Base-by-base conservation (phyloP, 2,888 invertebrate species). In the Apodemia duryi region DNA sequence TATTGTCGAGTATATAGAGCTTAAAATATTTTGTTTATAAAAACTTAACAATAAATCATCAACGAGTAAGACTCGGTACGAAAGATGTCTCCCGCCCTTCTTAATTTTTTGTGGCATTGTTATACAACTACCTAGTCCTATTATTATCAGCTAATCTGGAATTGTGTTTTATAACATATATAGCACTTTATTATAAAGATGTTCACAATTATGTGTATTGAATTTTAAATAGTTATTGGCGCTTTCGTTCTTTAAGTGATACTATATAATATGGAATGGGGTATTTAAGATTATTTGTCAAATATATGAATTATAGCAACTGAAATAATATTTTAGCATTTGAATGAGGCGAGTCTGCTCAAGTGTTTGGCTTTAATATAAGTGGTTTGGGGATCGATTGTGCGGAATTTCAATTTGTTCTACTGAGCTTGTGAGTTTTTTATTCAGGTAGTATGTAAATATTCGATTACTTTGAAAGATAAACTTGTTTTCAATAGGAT, bases 321-420 rank as follows among this genome's bases (percentile, higher is more conserved):
- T 11, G 11, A 43, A 43, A 43, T 11, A 43, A 11, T 43, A 43
- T 43, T 43, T 43, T 2, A 11, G 43, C n/a, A n/a, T n/a, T 69
- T 70, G 63, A 71, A 71, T 70, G 66, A 66, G 65, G 66, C 64
- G 54, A 66, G 64, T 65, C 67, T 60, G 66, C 61, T 65, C 66
- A 62, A 67, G 67, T 66, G 66, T 62, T 69, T 65, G 64, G 67
- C 64, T 62, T 66, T 61, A 65, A 65, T 66, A 66, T 62, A 65
- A 67, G 66, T 61, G 61, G 61, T 65, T 69, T 66, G 65, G 61
- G 63, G 64, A 64, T 63, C 54, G 62, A 63, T 63, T 68, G 54
- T 67, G 51, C 64, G 49, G 51, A 65, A 65, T 65, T 65, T 61
- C 61, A 65, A 65, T 61, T 61, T 61, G 64, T 38, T 29, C 32